Percentiles rank a stretch among this genome's conserved stretches.
Conservation (phyloP, 92 coral and sea anemone genomes). For the Phenganax subtilis region DNA sequence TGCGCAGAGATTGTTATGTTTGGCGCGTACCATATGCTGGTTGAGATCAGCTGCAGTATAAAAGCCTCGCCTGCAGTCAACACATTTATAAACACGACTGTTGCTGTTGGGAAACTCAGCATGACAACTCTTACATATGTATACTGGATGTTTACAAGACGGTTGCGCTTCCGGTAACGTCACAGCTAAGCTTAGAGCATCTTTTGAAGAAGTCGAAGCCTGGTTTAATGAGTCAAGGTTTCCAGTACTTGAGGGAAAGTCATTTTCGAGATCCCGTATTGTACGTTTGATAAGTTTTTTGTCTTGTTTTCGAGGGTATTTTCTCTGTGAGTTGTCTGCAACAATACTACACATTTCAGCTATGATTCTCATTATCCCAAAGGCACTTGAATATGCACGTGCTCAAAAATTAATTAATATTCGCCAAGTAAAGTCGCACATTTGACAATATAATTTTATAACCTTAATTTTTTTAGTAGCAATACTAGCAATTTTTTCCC, state of each 20-base stretch:
- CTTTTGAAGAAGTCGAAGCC: background rate
- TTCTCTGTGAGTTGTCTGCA: conserved; percentile 28
- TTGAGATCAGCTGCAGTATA: conserved; percentile 29
- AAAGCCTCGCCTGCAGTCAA: conserved; percentile 32
- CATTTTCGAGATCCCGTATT: conserved; percentile 18
- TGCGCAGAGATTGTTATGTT: conserved; percentile 36
- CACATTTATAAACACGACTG: conserved; percentile 15
- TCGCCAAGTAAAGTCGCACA: too few relatives aligned
- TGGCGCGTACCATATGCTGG: conserved; percentile 33
- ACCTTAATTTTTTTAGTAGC: too few relatives aligned
- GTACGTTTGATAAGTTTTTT: conserved; percentile 35
- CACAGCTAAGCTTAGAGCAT: background rate
- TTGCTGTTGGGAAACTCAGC: conserved; percentile 27
- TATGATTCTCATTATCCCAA: background rate
- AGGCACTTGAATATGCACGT: too few relatives aligned
- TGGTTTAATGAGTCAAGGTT: background rate
- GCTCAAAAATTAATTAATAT: too few relatives aligned
- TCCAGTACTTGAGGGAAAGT: background rate
- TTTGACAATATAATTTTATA: too few relatives aligned
- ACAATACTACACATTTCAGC: background rate
- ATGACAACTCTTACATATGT: conserved; percentile 30
- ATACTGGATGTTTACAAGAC: conserved; percentile 24
- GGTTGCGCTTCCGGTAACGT: conserved; percentile 4
- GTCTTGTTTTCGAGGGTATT: conserved; percentile 35
- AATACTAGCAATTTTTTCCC: too few relatives aligned